A percentile compares a stretch with the other conserved stretches of the same genome.
These are phyloP conservation scores for Spheniscus humboldti DNA, from an alignment of 2,797 vertebrate genomes.

Conservation along the genomic window DNA sequence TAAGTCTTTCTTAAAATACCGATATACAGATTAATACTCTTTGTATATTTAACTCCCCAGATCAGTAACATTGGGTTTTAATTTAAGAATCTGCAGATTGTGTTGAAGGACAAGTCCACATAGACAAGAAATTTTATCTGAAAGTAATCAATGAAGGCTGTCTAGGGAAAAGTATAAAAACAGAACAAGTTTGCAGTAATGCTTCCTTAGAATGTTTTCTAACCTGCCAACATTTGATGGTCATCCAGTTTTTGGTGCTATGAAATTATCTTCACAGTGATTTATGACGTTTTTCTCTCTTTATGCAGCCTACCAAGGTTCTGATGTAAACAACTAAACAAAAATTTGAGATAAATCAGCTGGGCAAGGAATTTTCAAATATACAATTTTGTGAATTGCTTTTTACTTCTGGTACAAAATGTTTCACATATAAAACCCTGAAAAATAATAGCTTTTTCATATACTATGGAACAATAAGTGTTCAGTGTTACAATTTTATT, in stretches of 20 bases:
- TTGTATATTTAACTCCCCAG: background rate
- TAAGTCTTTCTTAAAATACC: background rate
- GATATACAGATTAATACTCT: background rate
- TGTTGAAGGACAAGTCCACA: background rate
- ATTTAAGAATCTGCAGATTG: background rate
- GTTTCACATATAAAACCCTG: background rate
- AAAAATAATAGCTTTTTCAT: background rate
- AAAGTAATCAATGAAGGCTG: background rate
- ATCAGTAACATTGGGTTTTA: background rate
- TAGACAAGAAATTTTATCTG: background rate
- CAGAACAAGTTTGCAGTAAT: background rate
- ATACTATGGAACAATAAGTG: background rate
- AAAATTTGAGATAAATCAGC: background rate
- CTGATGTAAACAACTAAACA: background rate
- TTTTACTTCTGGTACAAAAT: background rate
- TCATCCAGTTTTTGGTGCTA: background rate
- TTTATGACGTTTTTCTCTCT: background rate
- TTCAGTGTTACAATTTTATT: background rate
- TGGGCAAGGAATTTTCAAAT: background rate
- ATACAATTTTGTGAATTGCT: background rate
- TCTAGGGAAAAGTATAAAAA: background rate
- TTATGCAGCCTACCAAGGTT: background rate
- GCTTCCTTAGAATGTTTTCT: background rate
- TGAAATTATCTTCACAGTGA: background rate
- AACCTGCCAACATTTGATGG: background rate